Evolutionary conservation across 2,888 invertebrate genomes (phyloP).

Genomic region (Steinernema carpocapsae): DNA sequence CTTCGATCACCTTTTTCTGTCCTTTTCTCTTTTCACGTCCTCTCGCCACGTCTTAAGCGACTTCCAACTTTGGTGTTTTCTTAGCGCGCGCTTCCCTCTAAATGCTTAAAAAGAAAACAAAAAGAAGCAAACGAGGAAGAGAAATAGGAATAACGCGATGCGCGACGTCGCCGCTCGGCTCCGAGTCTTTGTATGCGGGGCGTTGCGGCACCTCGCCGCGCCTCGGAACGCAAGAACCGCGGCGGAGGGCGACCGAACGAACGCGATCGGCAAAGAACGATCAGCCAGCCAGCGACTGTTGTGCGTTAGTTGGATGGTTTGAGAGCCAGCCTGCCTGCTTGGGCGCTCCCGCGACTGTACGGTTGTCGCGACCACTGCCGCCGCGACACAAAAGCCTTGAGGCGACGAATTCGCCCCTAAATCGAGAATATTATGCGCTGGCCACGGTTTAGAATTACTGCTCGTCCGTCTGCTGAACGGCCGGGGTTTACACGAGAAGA

Average conservation of each 20-base stretch:
- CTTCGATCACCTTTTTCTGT: too few relatives aligned
- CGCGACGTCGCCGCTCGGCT: constrained; percentile 22
- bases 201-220: not conserved
- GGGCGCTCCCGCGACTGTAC: constrained; percentile 25
- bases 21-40: too few relatives aligned
- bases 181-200: not conserved
- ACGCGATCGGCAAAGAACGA: not conserved
- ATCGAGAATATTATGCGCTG: constrained; percentile 18
- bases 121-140: constrained; percentile 1
- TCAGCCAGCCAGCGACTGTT: not conserved
- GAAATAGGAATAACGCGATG: constrained; percentile 13
- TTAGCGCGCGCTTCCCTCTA: too few relatives aligned
- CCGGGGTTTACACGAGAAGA: not conserved
- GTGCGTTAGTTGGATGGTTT: too few relatives aligned
- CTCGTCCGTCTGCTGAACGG: constrained; percentile 7
- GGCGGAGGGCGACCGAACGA: not conserved
- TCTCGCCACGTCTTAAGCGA: too few relatives aligned
- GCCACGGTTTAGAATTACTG: constrained; percentile 4
- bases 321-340: not conserved
- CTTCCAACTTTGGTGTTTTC: too few relatives aligned
- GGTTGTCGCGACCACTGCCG: constrained; percentile 14
- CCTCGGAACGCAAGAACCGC: not conserved
- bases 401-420: constrained; percentile 21
- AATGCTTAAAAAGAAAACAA: too few relatives aligned
- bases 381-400: constrained; percentile 10